phyloP scores from a whole-genome alignment of 2,113 vertebrate genomes.

The Atrichornis clamosus region DNA sequence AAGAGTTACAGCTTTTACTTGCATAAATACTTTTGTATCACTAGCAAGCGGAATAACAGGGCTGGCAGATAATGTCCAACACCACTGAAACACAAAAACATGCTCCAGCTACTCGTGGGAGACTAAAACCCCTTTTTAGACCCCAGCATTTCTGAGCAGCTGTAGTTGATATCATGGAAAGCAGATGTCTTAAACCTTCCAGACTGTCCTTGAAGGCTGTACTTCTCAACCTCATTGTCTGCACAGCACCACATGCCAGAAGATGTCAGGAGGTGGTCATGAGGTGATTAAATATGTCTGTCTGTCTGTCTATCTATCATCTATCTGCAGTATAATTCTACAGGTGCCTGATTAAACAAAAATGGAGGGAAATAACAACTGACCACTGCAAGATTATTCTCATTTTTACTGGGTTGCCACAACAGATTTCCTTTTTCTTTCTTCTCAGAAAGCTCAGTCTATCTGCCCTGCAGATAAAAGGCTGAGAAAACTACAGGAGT shows the following conservation, averaged over 20 bases:
- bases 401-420: background rate
- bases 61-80: background rate
- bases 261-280: background rate
- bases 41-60: background rate
- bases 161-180: background rate
- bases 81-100: background rate
- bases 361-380: background rate
- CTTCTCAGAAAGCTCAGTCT: background rate
- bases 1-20: background rate
- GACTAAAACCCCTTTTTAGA: background rate
- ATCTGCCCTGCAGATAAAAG: background rate
- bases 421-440: background rate
- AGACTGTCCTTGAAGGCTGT: background rate
- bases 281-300: background rate
- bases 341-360: background rate
- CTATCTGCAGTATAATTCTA: background rate
- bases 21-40: background rate
- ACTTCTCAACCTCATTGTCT: background rate
- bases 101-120: background rate
- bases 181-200: background rate
- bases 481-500: background rate
- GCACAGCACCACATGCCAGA: background rate
- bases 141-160: background rate
- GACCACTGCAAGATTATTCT: background rate
- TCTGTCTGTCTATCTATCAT: too few relatives aligned